phyloP scores from a whole-genome alignment of 2,888 invertebrate species.

The Meganola albula region DNA sequence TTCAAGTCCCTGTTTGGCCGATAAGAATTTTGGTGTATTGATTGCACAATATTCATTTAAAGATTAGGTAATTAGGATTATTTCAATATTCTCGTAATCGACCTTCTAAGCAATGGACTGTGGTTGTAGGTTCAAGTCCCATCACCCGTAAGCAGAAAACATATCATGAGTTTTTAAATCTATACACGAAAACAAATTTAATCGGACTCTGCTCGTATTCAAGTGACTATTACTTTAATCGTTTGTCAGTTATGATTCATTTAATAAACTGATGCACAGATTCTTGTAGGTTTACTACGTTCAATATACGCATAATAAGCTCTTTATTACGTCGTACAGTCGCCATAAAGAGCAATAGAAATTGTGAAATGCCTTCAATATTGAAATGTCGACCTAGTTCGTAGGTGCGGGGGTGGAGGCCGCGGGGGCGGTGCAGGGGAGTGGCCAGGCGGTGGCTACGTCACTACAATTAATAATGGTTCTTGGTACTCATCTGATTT shows the following conservation, averaged over 20 bases:
- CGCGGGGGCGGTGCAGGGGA: conserved; percentile 13
- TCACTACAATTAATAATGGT: conserved; percentile 56
- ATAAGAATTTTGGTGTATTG: too few species aligned
- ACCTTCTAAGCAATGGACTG: conserved; percentile 88
- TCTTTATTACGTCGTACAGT: conserved; percentile 59
- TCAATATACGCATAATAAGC: conserved; percentile 50
- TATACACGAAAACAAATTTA: neutral
- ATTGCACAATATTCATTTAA: too few species aligned
- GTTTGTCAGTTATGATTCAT: neutral
- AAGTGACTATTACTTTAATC: neutral
- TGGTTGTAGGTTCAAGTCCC: conserved; percentile 87
- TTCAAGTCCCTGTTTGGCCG: conserved; percentile 79
- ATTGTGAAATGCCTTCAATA: conserved; percentile 70
- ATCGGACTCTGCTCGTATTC: too few species aligned
- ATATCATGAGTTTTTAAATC: too few species aligned
- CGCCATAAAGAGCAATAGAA: conserved; percentile 60
- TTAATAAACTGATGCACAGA: conserved; percentile 25
- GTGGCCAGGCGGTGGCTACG: conserved; percentile 27
- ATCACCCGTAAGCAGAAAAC: too few species aligned
- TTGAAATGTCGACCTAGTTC: conserved; percentile 70
- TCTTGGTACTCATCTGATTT: conserved; percentile 49
- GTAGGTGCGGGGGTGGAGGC: conserved; percentile 31
- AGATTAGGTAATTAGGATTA: too few species aligned
- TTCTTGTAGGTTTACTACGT: conserved; percentile 40
- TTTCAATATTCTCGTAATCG: too few species aligned